Conservation (phyloP, 2,888 invertebrate species). For the Perizoma affinitatum region DNA sequence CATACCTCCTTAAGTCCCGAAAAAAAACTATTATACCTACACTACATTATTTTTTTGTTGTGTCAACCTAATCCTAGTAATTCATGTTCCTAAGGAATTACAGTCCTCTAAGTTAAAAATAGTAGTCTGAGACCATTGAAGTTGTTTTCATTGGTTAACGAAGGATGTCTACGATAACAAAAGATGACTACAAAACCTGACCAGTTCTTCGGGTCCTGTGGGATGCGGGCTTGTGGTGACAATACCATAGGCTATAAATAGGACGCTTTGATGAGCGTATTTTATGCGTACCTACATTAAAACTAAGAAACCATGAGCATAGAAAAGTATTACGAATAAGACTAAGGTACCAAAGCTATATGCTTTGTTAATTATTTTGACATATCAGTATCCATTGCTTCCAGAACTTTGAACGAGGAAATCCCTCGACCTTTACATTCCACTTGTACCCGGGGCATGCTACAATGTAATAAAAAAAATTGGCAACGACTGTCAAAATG, state of each 20-base stretch:
- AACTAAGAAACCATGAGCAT: background rate
- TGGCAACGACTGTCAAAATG: no score
- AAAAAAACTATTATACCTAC: no score
- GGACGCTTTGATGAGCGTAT: constrained; percentile 14
- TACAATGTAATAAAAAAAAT: no score
- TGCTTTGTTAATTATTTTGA: no score
- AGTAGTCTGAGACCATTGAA: constrained; percentile 30
- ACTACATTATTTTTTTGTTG: no score
- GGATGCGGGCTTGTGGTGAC: constrained; percentile 59
- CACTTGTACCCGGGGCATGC: no score
- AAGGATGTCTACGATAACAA: constrained; percentile 47
- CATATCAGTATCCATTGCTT: no score
- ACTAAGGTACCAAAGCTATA: no score
- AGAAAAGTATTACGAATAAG: background rate
- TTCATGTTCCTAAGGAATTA: background rate
- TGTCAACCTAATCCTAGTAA: no score
- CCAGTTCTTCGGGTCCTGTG: constrained; percentile 42
- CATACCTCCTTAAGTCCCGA: no score
- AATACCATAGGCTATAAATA: constrained; percentile 34
- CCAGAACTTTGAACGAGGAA: no score
- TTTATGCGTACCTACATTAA: background rate
- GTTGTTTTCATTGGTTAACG: constrained; percentile 27
- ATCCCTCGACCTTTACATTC: no score
- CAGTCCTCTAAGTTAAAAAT: constrained; percentile 5
- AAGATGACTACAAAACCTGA: constrained; percentile 43